A percentile compares a stretch with the other conserved stretches of the same genome.
Conservation (phyloP, 2,113 vertebrate genomes). For the Apistogramma diplotaenia region DNA sequence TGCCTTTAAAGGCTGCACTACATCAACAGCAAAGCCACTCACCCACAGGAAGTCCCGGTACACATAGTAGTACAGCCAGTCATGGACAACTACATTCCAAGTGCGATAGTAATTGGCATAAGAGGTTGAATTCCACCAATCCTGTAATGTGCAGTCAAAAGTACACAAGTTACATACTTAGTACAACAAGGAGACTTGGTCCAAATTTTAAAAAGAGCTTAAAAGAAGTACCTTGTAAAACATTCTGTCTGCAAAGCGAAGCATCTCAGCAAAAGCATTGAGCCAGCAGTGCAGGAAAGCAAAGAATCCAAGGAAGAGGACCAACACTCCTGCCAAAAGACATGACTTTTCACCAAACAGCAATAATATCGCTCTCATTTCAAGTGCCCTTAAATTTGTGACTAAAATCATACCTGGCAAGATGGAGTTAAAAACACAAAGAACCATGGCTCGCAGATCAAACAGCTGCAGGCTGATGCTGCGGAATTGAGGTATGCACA, state of each 20-base stretch:
- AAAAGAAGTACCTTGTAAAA: constrained; percentile 80
- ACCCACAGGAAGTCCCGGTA: constrained; percentile 86
- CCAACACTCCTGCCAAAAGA: constrained; percentile 77
- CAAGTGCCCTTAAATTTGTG: background rate
- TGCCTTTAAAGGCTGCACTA: background rate
- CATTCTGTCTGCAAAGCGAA: constrained; percentile 87
- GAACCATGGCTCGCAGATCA: constrained; percentile 86
- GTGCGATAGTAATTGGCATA: constrained; percentile 90
- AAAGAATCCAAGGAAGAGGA: constrained; percentile 85
- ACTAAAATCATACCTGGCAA: constrained; percentile 85
- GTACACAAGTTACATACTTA: background rate
- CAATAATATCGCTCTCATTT: background rate
- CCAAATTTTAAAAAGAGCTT: background rate
- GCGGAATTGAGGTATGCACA: constrained; percentile 88
- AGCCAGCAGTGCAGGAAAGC: constrained; percentile 90
- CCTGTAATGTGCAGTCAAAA: constrained; percentile 74
- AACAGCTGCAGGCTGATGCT: constrained; percentile 88
- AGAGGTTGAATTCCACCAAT: constrained; percentile 93
- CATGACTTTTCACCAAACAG: background rate
- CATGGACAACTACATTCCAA: constrained; percentile 90
- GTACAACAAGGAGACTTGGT: background rate
- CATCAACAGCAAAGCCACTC: constrained; percentile 61
- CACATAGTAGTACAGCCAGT: constrained; percentile 87
- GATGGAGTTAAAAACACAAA: constrained; percentile 95
- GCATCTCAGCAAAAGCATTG: constrained; percentile 89